phyloP scores from a whole-genome alignment of 2,797 vertebrate genomes.

The Neostethus bicornis region DNA sequence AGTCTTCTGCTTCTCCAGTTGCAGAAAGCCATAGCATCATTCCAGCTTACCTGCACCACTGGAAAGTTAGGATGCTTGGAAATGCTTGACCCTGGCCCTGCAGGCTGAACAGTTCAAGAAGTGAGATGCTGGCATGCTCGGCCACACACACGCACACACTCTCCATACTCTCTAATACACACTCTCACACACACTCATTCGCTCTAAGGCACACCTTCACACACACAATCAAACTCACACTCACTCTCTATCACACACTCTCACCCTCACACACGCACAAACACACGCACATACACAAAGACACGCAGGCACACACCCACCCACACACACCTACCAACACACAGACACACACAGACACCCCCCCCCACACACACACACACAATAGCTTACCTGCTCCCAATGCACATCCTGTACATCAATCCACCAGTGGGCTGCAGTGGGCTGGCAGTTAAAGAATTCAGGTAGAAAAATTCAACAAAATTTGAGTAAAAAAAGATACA shows the following conservation, averaged over 20 bases:
- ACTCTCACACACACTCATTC: too few relatives aligned
- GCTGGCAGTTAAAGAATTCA: conserved; percentile 72
- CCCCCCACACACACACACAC: not conserved
- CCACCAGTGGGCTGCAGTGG: conserved; percentile 98
- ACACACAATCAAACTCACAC: too few relatives aligned
- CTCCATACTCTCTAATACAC: too few relatives aligned
- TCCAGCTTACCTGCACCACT: conserved; percentile 97
- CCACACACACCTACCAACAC: too few relatives aligned
- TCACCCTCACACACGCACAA: too few relatives aligned
- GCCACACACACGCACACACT: not conserved
- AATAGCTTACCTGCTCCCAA: conserved; percentile 90
- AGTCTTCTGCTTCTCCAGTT: conserved; percentile 87
- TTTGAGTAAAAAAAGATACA: too few relatives aligned
- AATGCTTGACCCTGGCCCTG: conserved; percentile 90
- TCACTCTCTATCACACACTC: too few relatives aligned
- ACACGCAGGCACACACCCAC: too few relatives aligned
- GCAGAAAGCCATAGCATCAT: conserved; percentile 89
- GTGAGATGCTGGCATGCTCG: not conserved
- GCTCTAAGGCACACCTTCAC: too few relatives aligned
- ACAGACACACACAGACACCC: not conserved
- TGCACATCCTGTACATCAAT: conserved; percentile 89
- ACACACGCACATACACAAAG: too few relatives aligned
- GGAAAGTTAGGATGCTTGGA: conserved; percentile 85
- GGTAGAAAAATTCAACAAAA: not conserved
- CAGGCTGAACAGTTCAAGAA: conserved; percentile 78